phyloP scores from a whole-genome alignment of 2,113 vertebrate genomes.

The Gopherus flavomarginatus region DNA sequence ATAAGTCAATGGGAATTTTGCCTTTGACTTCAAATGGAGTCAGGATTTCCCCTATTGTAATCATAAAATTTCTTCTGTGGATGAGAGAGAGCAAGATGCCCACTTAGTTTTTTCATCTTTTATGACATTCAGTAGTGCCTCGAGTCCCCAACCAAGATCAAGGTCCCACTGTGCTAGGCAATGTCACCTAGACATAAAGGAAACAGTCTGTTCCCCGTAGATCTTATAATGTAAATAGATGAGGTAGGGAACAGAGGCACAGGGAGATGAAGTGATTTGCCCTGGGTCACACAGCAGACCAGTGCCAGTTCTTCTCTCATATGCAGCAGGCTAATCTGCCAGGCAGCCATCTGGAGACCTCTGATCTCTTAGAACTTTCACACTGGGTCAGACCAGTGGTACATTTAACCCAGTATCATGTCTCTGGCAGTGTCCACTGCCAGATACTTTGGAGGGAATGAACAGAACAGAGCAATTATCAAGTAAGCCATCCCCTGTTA shows the following conservation, averaged over 20 bases:
- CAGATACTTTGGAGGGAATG: background rate
- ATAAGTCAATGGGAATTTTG: background rate
- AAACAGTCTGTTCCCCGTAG: background rate
- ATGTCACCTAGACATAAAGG: background rate
- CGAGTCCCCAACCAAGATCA: background rate
- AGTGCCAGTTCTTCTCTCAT: background rate
- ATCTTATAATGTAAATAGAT: background rate
- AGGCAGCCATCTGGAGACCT: background rate
- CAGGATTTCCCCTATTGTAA: background rate
- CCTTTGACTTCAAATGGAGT: background rate
- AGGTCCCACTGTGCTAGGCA: background rate
- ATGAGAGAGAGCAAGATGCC: background rate
- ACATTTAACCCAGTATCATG: background rate
- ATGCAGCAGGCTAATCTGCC: background rate
- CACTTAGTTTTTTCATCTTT: background rate
- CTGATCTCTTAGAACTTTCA: background rate
- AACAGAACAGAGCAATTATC: background rate
- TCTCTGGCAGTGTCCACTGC: background rate
- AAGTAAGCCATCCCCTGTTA: background rate
- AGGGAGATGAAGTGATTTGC: background rate
- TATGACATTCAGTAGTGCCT: background rate
- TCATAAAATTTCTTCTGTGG: background rate
- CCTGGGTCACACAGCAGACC: background rate
- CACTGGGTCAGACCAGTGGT: background rate
- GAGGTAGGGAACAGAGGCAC: background rate